These are phyloP conservation scores for Pemphigus obesinymphae DNA, from an alignment of 1,140 invertebrate species.

Conservation along the genomic window DNA sequence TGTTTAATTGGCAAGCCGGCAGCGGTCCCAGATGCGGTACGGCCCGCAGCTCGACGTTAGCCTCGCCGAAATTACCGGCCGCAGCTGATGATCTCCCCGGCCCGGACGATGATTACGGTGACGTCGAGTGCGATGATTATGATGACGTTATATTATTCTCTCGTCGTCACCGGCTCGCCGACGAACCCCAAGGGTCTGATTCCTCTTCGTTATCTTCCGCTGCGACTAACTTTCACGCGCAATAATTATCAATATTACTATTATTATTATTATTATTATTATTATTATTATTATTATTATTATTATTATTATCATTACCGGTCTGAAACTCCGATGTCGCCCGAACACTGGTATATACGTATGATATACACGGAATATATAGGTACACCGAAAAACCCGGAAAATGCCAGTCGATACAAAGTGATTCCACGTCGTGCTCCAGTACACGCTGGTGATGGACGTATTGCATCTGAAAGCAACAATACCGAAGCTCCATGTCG, in stretches of 20 bases:
- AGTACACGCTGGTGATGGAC: too few species aligned
- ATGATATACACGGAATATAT: too few species aligned
- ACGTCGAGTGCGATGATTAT: not conserved
- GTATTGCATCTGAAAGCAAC: too few species aligned
- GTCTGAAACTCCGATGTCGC: too few species aligned
- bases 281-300: too few species aligned
- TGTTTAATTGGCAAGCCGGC: slow-evolving; percentile 32
- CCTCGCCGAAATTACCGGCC: slow-evolving; percentile 28
- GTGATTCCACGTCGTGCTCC: too few species aligned
- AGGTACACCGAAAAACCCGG: too few species aligned
- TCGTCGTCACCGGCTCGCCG: not conserved
- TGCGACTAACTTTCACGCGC: slow-evolving; percentile 15
- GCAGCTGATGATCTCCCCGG: slow-evolving; percentile 23
- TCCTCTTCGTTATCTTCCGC: slow-evolving; percentile 30
- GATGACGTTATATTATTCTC: slow-evolving; percentile 2
- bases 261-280: slow-evolving; percentile 3
- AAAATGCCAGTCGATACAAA: too few species aligned
- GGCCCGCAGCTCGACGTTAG: not conserved
- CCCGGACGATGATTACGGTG: not conserved
- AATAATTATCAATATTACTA: not conserved
- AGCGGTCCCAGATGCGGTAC: slow-evolving; percentile 16
- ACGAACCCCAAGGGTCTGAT: slow-evolving; percentile 32
- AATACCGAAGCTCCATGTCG: too few species aligned
- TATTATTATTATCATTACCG: too few species aligned
- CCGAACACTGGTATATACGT: too few species aligned